Evolutionary conservation across 2,888 invertebrate species (phyloP).

Genomic region (Ophion obscuratus): DNA sequence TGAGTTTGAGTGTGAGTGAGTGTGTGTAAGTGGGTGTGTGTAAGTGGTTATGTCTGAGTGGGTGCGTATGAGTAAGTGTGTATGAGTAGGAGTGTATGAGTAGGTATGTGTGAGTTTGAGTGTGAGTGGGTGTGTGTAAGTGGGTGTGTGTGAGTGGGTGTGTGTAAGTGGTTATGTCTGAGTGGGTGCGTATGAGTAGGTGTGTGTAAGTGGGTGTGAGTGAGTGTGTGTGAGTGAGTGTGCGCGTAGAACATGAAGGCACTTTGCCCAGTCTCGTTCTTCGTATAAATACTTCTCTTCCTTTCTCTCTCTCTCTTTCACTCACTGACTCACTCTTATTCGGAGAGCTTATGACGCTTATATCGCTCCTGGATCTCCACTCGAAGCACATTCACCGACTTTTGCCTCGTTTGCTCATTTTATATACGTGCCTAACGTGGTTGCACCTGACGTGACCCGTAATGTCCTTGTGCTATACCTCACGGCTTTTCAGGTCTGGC

Average conservation of each 20-base stretch:
- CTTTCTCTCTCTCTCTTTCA: constrained; percentile 2
- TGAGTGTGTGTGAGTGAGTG: neutral
- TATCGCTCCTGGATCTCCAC: constrained; percentile 19
- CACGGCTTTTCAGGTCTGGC: constrained; percentile 42
- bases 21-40: too few relatives aligned
- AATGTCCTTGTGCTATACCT: constrained; percentile 53
- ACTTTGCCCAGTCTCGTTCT: constrained; percentile 62
- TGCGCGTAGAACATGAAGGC: constrained; percentile 12
- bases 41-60: too few relatives aligned
- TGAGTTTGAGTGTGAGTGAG: too few relatives aligned
- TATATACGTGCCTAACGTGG: constrained; percentile 54
- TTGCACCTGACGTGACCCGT: constrained; percentile 60
- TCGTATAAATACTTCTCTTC: constrained; percentile 64
- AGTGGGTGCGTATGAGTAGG: too few relatives aligned
- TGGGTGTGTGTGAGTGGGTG: too few relatives aligned
- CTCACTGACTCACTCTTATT: constrained; percentile 5
- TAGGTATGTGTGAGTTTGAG: too few relatives aligned
- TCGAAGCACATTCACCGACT: constrained; percentile 19
- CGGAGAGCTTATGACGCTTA: constrained; percentile 51
- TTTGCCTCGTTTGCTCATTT: constrained; percentile 23
- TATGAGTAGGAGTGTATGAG: too few relatives aligned
- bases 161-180: too few relatives aligned
- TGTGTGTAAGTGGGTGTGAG: neutral
- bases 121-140: too few relatives aligned
- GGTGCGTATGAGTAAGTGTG: too few relatives aligned